Evolutionary conservation across 2,888 invertebrate species (phyloP).

Genomic region (Rapana venosa): DNA sequence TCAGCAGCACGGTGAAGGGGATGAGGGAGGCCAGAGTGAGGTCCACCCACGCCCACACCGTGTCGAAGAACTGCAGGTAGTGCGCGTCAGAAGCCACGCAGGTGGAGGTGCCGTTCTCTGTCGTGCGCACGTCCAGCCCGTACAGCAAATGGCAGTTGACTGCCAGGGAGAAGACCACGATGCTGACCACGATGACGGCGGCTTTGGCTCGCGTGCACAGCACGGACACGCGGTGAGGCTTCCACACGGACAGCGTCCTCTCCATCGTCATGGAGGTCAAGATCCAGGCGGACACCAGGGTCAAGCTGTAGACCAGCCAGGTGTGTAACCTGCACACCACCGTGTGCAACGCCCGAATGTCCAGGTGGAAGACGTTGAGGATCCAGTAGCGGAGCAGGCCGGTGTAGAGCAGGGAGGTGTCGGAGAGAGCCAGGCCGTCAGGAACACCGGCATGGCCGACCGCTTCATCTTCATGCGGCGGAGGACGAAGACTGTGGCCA

Average conservation of each 20-base stretch:
- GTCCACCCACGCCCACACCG: constrained; percentile 67
- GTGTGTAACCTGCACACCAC: constrained; percentile 58
- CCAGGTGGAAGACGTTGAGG: constrained; percentile 54
- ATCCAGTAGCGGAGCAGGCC: constrained; percentile 66
- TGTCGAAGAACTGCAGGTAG: constrained; percentile 55
- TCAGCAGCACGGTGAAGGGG: constrained; percentile 63
- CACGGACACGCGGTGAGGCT: constrained; percentile 59
- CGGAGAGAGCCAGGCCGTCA: constrained; percentile 62
- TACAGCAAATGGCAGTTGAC: constrained; percentile 60
- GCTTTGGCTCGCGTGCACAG: constrained; percentile 57
- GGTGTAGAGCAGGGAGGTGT: constrained; percentile 62
- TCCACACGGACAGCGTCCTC: constrained; percentile 62
- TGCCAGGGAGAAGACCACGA: constrained; percentile 49
- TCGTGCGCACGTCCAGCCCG: constrained; percentile 50
- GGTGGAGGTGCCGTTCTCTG: constrained; percentile 39
- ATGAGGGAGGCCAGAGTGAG: constrained; percentile 60
- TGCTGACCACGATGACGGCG: constrained; percentile 42
- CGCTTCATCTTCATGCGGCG: constrained; percentile 56
- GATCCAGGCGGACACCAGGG: constrained; percentile 68
- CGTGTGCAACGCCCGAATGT: constrained; percentile 56
- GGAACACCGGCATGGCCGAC: constrained; percentile 62
- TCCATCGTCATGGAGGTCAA: constrained; percentile 68
- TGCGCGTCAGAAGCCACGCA: constrained; percentile 35
- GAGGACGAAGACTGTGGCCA: constrained; percentile 59
- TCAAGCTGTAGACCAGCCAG: constrained; percentile 62